phyloP scores from a whole-genome alignment of 2,888 invertebrate genomes.

The Pycnomerus fuliginosus region DNA sequence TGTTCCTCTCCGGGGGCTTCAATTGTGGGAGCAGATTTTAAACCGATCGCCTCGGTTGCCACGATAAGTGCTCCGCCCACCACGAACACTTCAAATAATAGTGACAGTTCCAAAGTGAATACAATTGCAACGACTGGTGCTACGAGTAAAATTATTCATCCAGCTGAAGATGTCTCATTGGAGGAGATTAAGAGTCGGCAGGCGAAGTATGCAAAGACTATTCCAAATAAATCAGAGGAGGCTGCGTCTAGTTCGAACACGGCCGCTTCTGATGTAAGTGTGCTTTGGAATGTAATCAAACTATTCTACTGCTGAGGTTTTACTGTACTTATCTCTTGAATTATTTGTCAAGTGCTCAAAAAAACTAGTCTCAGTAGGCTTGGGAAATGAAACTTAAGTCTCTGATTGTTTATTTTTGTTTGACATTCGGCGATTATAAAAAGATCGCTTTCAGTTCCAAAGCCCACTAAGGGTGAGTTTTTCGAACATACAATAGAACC shows the following conservation, averaged over 20 bases:
- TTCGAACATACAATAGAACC: no score
- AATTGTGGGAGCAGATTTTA: constrained; percentile 63
- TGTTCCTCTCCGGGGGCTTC: constrained; percentile 59
- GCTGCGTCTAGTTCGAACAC: constrained; percentile 41
- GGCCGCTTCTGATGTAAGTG: constrained; percentile 47
- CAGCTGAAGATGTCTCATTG: constrained; percentile 88
- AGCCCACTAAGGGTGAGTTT: no score
- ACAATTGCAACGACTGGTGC: constrained; percentile 79
- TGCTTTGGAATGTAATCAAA: no score
- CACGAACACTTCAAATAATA: constrained; percentile 41
- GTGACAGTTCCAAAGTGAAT: constrained; percentile 47
- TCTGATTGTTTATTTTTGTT: no score
- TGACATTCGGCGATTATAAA: no score
- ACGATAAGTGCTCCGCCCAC: constrained; percentile 77
- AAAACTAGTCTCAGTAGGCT: no score
- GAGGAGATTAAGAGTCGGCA: constrained; percentile 78
- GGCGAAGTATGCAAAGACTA: constrained; percentile 60
- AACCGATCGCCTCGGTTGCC: constrained; percentile 59
- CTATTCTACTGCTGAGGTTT: no score
- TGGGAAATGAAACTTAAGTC: no score
- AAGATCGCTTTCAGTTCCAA: no score
- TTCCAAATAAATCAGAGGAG: constrained; percentile 44
- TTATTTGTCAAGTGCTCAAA: no score
- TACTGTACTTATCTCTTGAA: no score
- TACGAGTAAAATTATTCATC: constrained; percentile 88